Base-by-base conservation (phyloP, 2,113 vertebrate species). In the Pelodiscus sinensis region DNA sequence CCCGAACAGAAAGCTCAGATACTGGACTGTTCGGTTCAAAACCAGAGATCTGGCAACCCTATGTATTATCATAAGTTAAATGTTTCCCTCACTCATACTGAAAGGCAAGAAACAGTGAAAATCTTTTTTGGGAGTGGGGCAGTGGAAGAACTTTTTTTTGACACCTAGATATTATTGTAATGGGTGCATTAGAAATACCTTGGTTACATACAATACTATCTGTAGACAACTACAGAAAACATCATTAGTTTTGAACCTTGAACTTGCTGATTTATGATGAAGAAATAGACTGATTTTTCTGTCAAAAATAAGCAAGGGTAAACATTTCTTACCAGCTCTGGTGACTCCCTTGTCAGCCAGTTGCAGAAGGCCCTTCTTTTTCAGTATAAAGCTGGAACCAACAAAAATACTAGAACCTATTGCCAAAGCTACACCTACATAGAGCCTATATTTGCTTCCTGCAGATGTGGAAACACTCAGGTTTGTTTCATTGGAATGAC, bases 321-420 rank as follows among this genome's bases (percentile, higher is more conserved):
- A 94, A 6, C 51, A 35, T 35, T 27, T 1, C 97, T 97, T 97
- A 98, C 98, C 98, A 91, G 98, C 98, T 98, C 98, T 97, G 22
- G 90, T 94, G 44, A 87, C 65, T 52, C 98, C 98, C 92, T 96
- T 98, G 38, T 88, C 92, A 81, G 97, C 97, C 90, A 98, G 90
- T 89, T 97, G 97, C 94, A 98, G 88, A 92, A 98, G 98, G 25
- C 98, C 98, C 94, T 98, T 98, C 92, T 98, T 98, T 88, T 98
- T 98, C 86, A 98, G 54, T 85, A 98, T 98, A 92, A 98, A 98
- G 89, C 98, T 98, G 90, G 97, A 98, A 65, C 98, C 98, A 86
- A 98, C 98, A 87, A 98, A 98, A 92, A 98, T 5, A 88, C 98
- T 98, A 91, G 98, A 98, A 73, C 96, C 78, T 50, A 98, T 29